These are phyloP conservation scores for Emydocephalus ijimae DNA, from an alignment of 2,113 vertebrate genomes.

Conservation along the genomic window DNA sequence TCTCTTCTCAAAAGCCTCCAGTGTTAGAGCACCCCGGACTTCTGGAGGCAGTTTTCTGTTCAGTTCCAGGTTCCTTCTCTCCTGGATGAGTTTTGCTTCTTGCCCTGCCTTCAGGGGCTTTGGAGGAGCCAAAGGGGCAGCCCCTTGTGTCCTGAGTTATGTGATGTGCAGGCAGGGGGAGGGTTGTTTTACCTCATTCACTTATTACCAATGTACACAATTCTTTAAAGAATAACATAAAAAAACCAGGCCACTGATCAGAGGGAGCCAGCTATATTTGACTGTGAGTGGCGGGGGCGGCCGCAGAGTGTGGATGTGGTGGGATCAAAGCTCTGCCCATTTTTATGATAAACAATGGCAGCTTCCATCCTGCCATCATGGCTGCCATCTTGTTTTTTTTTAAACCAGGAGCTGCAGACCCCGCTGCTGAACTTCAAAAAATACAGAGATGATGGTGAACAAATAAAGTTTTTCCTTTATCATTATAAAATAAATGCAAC, in stretches of 20 bases:
- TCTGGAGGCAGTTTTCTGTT: background rate
- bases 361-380: background rate
- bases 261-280: background rate
- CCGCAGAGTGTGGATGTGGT: background rate
- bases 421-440: background rate
- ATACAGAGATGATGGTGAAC: background rate
- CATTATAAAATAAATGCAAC: background rate
- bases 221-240: background rate
- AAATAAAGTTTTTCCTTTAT: background rate
- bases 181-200: background rate
- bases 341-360: background rate
- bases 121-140: background rate
- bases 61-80: background rate
- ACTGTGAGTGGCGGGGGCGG: background rate
- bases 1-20: background rate
- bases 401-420: background rate
- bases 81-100: background rate
- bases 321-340: background rate
- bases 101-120: background rate
- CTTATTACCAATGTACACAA: background rate
- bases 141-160: background rate
- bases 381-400: background rate
- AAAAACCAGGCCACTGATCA: background rate
- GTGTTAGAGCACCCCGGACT: fast-evolving
- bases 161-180: background rate